Conservation (phyloP, 2,797 vertebrate genomes). For the Philypnodon macrostomus region DNA sequence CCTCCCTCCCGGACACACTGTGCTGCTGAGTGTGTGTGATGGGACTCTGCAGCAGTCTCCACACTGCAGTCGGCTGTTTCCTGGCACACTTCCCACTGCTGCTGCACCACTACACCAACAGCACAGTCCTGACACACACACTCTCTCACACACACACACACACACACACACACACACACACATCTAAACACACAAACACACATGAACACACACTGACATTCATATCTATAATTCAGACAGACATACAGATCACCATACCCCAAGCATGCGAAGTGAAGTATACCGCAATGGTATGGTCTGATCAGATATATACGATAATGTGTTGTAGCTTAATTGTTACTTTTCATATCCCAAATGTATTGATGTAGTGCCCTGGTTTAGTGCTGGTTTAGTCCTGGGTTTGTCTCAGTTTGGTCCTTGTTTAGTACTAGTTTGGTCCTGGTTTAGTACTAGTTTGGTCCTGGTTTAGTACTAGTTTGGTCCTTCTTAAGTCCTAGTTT, state of each 20-base stretch:
- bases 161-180: constrained; percentile 24
- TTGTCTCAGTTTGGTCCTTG: no score
- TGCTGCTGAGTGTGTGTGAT: constrained; percentile 27
- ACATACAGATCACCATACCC: constrained; percentile 16
- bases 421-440: no score
- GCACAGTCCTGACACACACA: constrained; percentile 27
- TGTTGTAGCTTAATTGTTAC: no score
- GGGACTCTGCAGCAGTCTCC: constrained; percentile 75
- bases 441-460: no score
- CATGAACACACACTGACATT: constrained; percentile 21
- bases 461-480: no score
- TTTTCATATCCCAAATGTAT: no score
- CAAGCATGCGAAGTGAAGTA: constrained; percentile 15
- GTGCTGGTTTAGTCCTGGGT: no score
- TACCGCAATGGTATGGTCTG: no score
- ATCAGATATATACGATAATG: no score
- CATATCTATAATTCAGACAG: constrained; percentile 47
- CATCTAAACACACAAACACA: constrained; percentile 19
- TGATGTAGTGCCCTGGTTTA: no score
- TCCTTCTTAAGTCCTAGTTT: no score
- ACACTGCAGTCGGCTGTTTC: constrained; percentile 74
- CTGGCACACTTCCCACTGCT: constrained; percentile 76
- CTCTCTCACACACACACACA: constrained; percentile 22
- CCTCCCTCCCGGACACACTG: constrained; percentile 49
- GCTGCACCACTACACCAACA: constrained; percentile 69